Evolutionary conservation across 2,888 invertebrate genomes (phyloP).

Genomic region (Lampropteryx suffumata): DNA sequence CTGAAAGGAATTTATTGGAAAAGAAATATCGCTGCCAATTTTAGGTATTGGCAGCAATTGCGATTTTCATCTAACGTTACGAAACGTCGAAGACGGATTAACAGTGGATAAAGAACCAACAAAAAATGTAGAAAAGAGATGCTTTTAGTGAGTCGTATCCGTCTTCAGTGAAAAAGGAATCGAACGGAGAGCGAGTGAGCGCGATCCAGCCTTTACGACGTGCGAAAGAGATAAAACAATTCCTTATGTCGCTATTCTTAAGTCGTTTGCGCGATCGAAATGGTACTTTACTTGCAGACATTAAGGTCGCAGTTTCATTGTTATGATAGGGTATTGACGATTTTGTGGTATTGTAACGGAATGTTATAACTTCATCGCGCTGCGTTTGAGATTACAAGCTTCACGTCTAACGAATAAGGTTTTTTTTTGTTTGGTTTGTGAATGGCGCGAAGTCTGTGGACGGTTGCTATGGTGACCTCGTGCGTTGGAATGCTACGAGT

Average conservation of each 20-base stretch:
- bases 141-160: constrained; percentile 72
- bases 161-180: constrained; percentile 71
- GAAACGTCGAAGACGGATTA: constrained; percentile 76
- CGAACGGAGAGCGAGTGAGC: constrained; percentile 64
- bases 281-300: constrained; percentile 69
- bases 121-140: constrained; percentile 78
- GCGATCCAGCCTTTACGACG: constrained; percentile 73
- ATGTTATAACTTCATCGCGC: constrained; percentile 78
- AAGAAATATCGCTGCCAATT: constrained; percentile 30
- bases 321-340: constrained; percentile 72
- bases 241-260: constrained; percentile 81
- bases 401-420: constrained; percentile 59
- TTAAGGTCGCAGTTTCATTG: constrained; percentile 80
- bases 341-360: constrained; percentile 70
- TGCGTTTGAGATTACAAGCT: constrained; percentile 60
- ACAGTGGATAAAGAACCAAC: constrained; percentile 65
- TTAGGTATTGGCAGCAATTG: constrained; percentile 28
- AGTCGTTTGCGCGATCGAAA: constrained; percentile 72
- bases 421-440: constrained; percentile 60
- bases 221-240: constrained; percentile 81
- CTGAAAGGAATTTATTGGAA: constrained; percentile 14
- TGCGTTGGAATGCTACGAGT: constrained; percentile 68
- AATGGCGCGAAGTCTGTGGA: constrained; percentile 50
- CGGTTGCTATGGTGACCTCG: constrained; percentile 84
- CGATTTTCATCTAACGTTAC: constrained; percentile 67